Percentiles rank a stretch among this genome's conserved stretches.
phyloP scores from a whole-genome alignment of 2,888 invertebrate species.

The Parascotia fuliginaria region DNA sequence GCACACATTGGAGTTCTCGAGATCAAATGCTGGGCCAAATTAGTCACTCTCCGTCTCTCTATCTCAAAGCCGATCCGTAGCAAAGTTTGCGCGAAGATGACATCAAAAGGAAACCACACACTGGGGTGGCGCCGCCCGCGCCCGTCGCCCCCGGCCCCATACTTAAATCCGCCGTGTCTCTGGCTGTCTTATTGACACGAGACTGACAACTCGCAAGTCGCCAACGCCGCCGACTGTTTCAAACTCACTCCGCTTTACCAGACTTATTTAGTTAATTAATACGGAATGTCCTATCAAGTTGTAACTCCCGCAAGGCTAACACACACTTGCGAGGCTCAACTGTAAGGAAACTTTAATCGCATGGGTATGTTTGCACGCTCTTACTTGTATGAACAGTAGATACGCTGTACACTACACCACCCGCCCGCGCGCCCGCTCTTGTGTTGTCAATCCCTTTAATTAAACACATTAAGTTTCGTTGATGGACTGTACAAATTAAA shows the following conservation, averaged over 20 bases:
- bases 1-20: constrained; percentile 77
- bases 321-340: constrained; percentile 69
- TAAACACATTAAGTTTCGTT: constrained; percentile 61
- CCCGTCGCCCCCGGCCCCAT: constrained; percentile 71
- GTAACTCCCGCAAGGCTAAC: constrained; percentile 75
- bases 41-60: constrained; percentile 86
- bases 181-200: constrained; percentile 85
- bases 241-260: constrained; percentile 73
- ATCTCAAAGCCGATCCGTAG: constrained; percentile 87
- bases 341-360: constrained; percentile 77
- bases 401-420: neutral
- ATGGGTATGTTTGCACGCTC: constrained; percentile 58
- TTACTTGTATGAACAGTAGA: constrained; percentile 42
- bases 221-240: constrained; percentile 71
- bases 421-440: constrained; percentile 17
- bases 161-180: constrained; percentile 82
- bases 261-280: constrained; percentile 86
- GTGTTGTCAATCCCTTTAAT: constrained; percentile 67
- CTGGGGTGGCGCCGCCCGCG: constrained; percentile 75
- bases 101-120: constrained; percentile 86
- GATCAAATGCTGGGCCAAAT: constrained; percentile 86
- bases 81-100: constrained; percentile 87
- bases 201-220: constrained; percentile 81
- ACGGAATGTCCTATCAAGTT: constrained; percentile 83
- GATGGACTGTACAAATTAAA: constrained; percentile 50